Evolutionary conservation across 2,113 vertebrate genomes (phyloP), one percentile per base, ranked within the genome.

Genomic region (Agelaius tricolor): DNA sequence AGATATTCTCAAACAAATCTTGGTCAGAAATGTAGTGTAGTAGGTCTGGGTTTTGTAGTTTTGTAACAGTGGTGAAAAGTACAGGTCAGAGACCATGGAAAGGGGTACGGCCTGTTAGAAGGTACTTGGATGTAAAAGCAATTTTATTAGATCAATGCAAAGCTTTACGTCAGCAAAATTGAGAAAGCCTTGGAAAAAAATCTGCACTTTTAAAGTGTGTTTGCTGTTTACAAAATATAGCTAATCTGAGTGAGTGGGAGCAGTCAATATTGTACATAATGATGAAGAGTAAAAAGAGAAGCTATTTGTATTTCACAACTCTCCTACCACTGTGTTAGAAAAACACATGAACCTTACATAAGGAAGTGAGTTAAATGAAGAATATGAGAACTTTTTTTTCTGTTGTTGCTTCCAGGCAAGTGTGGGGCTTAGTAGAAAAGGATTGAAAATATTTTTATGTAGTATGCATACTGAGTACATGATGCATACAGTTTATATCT

Each of bases 151-250:
- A 75, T 80, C 72, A 57, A 19, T 79, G 41, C 2, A 3, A 37
- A 69, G 55, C 69, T 90, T 91, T 82, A 80, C 7, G 1, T 87
- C 71, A 96, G 58, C 21, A n/a, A 72, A 84, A 93, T 47, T 95
- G 89, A 85, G 87, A 88, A 94, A 90, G 51, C 46, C 20, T 80
- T 90, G 54, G 27, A 62, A 87, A 68, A 44, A 83, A 69, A 46
- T 46, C 55, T 49, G 21, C 21, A 14, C 41, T 84, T 80, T 47
- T 30, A 7, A 65, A 83, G 78, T 41, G 66, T 1, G 7, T 83
- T 94, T 94, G 35, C 57, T 94, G 77, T 95, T 96, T 94, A 89
- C 87, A 96, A 87, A 95, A 94, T 75, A 87, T 1, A 41, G 47
- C 52, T 87, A 68, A 93, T 84, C 69, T 63, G 55, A 61, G 43